Evolutionary conservation across 2,888 invertebrate genomes (phyloP), one percentile per base, ranked within the genome.

Genomic region (Trachelus tabidus): DNA sequence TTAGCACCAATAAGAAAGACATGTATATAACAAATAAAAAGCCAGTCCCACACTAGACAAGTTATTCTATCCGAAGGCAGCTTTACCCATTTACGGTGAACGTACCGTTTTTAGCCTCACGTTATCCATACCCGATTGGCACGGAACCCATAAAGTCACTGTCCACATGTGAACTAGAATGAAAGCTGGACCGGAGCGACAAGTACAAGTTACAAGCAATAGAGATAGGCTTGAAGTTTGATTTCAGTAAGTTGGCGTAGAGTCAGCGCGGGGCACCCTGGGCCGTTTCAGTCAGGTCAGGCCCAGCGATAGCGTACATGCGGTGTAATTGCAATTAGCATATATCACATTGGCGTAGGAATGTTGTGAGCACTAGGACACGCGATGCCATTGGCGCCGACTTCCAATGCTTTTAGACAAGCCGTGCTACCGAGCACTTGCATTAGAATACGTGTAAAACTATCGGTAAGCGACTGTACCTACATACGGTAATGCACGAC

Each of bases 281-380:
- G 81, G 83, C 79, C 77, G 31, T 82, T 83, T 82, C 81, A 83
- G 81, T 83, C 81, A 79, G 81, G 75, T 81, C 81, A 82, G 80
- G 78, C 76, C 79, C 74, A 76, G 81, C 82, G 87, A 84, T 87
- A 84, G 79, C 85, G 85, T 85, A 40, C 33, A 86, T 76, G 71
- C 74, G 31, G 85, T 86, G 88, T 90, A 90, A 90, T 90, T 90
- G 90, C 88, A 90, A 90, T 90, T 90, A 90, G 89, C 90, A 87
- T 89, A 90, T 87, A 89, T 89, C 87, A 89, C 86, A 89, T 84
- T 84, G 87, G 85, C 86, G 87, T 81, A 78, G 82, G 76, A 79
- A 78, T 68, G 71, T 79, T 75, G 78, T 78, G 76, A 73, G 77
- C 77, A 78, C 79, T 76, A 73, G 79, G 79, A 81, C 88, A 87